A percentile compares a stretch with the other conserved stretches of the same genome.
Conservation (phyloP, 2,113 vertebrate species). For the Erythrolamprus reginae region DNA sequence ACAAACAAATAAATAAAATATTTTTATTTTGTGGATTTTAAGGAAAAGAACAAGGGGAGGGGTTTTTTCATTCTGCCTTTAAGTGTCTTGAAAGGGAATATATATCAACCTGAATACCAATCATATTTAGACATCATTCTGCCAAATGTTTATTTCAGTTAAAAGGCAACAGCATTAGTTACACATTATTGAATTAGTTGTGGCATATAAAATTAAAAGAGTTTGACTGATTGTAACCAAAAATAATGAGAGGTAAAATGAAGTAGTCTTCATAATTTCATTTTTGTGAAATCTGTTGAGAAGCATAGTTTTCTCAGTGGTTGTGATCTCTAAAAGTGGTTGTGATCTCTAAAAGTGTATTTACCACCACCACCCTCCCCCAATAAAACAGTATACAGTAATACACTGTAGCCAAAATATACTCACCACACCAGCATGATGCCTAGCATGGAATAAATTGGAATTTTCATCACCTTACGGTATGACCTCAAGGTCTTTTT, state of each 20-base stretch:
- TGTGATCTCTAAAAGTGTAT: not conserved
- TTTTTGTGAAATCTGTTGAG: not conserved
- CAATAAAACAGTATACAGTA: not conserved
- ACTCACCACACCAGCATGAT: not conserved
- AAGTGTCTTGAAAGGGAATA: not conserved
- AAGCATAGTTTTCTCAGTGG: not conserved
- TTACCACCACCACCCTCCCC: too few species aligned
- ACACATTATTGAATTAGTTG: constrained; percentile 55
- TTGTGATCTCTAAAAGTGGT: not conserved
- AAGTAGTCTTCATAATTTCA: not conserved
- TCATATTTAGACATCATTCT: not conserved
- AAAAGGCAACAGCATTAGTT: constrained; percentile 29
- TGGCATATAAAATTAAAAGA: constrained; percentile 49
- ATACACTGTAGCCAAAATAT: not conserved
- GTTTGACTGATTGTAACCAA: constrained; percentile 29
- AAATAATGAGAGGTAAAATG: not conserved
- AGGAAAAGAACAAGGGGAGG: not conserved
- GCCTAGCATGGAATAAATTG: not conserved
- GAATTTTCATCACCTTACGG: not conserved
- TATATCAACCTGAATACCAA: not conserved
- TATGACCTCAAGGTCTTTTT: not conserved
- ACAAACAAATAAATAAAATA: too few species aligned
- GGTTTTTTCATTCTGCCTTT: too few species aligned
- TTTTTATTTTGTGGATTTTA: not conserved
- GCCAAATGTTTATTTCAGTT: not conserved